Conservation (phyloP, 2,797 vertebrate genomes). For the Eptatretus atami region DNA sequence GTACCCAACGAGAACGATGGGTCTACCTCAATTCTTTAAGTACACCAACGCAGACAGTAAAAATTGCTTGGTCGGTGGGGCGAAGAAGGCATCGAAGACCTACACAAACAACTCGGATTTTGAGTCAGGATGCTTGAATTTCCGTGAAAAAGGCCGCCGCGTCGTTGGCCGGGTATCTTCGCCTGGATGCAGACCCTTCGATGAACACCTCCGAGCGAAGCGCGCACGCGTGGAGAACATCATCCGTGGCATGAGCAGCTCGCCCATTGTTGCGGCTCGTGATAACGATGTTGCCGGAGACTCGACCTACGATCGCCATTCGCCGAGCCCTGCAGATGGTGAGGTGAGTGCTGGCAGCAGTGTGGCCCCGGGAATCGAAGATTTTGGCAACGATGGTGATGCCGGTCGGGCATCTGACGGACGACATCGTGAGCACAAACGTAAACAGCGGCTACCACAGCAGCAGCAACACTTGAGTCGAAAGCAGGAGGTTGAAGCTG, state of each 20-base stretch:
- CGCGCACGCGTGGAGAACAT: constrained; percentile 18
- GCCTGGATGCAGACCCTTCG: constrained; percentile 7
- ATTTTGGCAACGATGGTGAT: no score
- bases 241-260: constrained; percentile 10
- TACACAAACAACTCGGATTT: no score
- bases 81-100: no score
- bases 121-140: no score
- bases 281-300: neutral
- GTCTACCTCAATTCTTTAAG: no score
- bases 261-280: neutral
- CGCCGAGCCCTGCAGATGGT: neutral
- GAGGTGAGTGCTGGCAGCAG: neutral
- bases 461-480: neutral
- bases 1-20: no score
- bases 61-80: no score
- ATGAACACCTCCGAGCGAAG: constrained; percentile 18
- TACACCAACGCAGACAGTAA: no score
- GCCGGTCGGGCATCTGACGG: no score
- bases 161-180: neutral
- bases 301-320: neutral
- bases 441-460: constrained; percentile 4
- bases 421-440: neutral
- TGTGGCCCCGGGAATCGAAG: neutral
- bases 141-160: no score
- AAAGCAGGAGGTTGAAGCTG: neutral